Evolutionary conservation across 2,888 invertebrate genomes (phyloP).

Genomic region (Busseola fusca): DNA sequence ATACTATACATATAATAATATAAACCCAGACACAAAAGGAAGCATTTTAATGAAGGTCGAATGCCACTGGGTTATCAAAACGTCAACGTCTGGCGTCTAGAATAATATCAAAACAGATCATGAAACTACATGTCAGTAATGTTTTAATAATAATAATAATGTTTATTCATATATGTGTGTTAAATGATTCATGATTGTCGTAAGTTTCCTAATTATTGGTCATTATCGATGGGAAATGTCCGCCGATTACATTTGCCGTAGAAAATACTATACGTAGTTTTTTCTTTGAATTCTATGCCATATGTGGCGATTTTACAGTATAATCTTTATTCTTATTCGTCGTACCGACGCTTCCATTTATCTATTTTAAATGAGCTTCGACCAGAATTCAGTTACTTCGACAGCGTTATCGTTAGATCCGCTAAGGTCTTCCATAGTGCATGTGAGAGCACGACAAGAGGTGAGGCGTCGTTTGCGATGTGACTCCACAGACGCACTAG

Average conservation of each 20-base stretch:
- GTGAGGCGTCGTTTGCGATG: not conserved
- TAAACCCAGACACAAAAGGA: conserved; percentile 18
- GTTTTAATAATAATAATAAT: conserved; percentile 10
- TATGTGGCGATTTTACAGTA: not conserved
- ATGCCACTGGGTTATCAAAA: conserved; percentile 45
- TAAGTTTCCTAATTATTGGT: not conserved
- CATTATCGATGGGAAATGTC: conserved; percentile 20
- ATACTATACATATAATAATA: not conserved
- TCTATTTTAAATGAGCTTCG: not conserved
- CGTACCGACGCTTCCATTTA: not conserved
- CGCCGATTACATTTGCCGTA: not conserved
- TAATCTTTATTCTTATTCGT: too few relatives aligned
- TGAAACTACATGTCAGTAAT: conserved; percentile 1
- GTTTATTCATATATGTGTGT: conserved; percentile 14
- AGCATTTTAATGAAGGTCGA: conserved; percentile 30
- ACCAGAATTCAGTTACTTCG: not conserved
- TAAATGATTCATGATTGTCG: conserved; percentile 20
- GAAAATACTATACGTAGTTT: not conserved
- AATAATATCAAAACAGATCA: conserved; percentile 22
- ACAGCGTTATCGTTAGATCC: not conserved
- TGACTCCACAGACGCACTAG: not conserved
- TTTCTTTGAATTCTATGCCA: not conserved
- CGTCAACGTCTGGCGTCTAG: conserved; percentile 27
- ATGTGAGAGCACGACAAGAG: not conserved
- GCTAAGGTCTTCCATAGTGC: too few relatives aligned